Evolutionary conservation across 2,888 invertebrate species (phyloP).

Genomic region (Apeira syringaria): DNA sequence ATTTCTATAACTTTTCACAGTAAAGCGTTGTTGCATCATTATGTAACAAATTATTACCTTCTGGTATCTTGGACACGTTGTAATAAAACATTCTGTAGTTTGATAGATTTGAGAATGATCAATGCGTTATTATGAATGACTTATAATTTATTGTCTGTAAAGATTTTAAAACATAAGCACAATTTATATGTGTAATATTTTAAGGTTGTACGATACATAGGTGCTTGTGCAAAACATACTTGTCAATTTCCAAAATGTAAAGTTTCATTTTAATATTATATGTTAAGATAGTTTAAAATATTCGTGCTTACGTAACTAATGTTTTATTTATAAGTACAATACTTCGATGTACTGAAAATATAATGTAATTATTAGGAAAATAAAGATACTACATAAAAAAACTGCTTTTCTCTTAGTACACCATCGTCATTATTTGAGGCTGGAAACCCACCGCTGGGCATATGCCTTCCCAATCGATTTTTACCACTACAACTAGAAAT

Average conservation of each 20-base stretch:
- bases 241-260: conserved; percentile 73
- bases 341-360: conserved; percentile 78
- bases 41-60: too few species aligned
- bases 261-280: conserved; percentile 52
- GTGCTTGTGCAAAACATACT: conserved; percentile 77
- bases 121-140: conserved; percentile 16
- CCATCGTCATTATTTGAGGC: too few species aligned
- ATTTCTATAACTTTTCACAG: too few species aligned
- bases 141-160: conserved; percentile 22
- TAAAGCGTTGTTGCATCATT: too few species aligned
- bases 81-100: too few species aligned
- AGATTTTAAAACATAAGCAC: conserved; percentile 42
- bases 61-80: too few species aligned
- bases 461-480: too few species aligned
- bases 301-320: conserved; percentile 70
- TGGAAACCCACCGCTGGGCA: too few species aligned
- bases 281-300: conserved; percentile 47
- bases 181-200: conserved; percentile 53
- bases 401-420: background rate
- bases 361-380: conserved; percentile 63
- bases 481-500: too few species aligned
- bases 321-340: conserved; percentile 56
- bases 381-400: conserved; percentile 52
- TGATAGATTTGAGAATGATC: background rate
- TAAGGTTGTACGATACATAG: conserved; percentile 78